Base-by-base conservation (phyloP, 2,797 vertebrate genomes). In the Rallus crepitans region DNA sequence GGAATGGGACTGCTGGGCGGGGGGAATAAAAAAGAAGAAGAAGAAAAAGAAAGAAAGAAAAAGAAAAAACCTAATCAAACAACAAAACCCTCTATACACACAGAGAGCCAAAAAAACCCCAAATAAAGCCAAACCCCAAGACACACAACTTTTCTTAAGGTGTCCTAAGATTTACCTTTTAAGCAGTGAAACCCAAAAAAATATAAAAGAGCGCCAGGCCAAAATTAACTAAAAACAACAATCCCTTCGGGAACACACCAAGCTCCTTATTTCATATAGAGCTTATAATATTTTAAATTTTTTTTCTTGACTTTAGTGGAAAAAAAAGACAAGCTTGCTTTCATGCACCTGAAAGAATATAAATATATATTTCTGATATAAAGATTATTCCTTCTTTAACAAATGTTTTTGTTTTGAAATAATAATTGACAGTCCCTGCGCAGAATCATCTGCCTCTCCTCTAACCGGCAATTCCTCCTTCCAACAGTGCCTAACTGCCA, bases 11-110 rank as follows among this genome's bases (percentile, higher is more conserved):
- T 27, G 20, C 24, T 23, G 65, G 45, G 50, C 19, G 28, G 0
- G 4, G 16, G 2, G 20, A 9, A 18, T 25, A 25, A 9, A 9
- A 21, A 7, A 14, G 0, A 2, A 12, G 4, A 19, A 3, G 4
- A 19, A 3, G 24, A 9, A 18, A 7, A 17, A 11, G 15, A n/a
- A 4, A 14, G 28, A 24, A 18, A 25, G 61, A 50, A 48, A 23
- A 45, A 9, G 19, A 19, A 45, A 45, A 19, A 19, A 45, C 42
- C 42, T 45, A 45, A 45, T 10, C 42, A 45, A 45, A 45, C 18
- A 45, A 19, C 18, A 45, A 45, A 45, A 19, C 42, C 18, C 42
- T 19, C 42, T 19, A 45, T 45, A 19, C 18, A 45, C 18, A 45
- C 42, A 45, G 18, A 45, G 42, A 42, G 42, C 9, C 19, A 48